Percentiles rank a stretch among this genome's conserved stretches.
Evolutionary conservation across 2,797 vertebrate species (phyloP).

Genomic region (Bryconaethiops microstoma): DNA sequence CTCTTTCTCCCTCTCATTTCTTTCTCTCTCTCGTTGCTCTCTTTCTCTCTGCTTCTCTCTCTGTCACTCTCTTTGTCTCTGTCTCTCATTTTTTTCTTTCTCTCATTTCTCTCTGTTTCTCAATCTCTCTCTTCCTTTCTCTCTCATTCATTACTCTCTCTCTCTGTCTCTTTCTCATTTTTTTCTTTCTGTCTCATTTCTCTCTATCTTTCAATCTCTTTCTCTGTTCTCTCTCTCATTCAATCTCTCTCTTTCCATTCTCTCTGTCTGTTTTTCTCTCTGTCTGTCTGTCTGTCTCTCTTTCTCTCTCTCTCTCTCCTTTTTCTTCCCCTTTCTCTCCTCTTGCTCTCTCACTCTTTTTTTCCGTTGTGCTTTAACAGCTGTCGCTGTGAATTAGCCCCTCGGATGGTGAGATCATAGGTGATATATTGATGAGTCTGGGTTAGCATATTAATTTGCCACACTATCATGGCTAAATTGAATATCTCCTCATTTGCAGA

Average conservation of each 20-base stretch:
- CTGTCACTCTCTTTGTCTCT: background rate
- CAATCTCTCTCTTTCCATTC: too few relatives aligned
- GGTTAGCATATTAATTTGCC: conserved; percentile 19
- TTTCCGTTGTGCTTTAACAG: conserved; percentile 5
- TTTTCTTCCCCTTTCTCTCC: background rate
- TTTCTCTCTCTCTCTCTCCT: background rate
- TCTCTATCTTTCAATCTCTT: too few relatives aligned
- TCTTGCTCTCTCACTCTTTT: background rate
- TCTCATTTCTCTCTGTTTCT: too few relatives aligned
- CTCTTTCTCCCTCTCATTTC: too few relatives aligned
- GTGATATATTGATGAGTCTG: conserved; percentile 37
- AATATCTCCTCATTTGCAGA: conserved; percentile 35
- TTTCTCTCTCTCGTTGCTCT: too few relatives aligned
- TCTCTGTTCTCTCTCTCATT: too few relatives aligned
- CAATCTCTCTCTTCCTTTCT: too few relatives aligned
- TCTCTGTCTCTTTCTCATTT: too few relatives aligned
- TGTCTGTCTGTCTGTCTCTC: background rate
- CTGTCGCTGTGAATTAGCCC: conserved; percentile 34
- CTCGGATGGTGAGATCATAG: conserved; percentile 28
- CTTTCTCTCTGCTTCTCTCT: background rate
- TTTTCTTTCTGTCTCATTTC: too few relatives aligned
- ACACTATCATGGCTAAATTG: conserved; percentile 27
- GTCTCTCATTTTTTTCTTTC: too few relatives aligned
- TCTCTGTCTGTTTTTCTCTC: background rate
- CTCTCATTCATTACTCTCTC: too few relatives aligned